Base-by-base conservation (phyloP, 2,113 vertebrate genomes). In the Euleptes europaea region DNA sequence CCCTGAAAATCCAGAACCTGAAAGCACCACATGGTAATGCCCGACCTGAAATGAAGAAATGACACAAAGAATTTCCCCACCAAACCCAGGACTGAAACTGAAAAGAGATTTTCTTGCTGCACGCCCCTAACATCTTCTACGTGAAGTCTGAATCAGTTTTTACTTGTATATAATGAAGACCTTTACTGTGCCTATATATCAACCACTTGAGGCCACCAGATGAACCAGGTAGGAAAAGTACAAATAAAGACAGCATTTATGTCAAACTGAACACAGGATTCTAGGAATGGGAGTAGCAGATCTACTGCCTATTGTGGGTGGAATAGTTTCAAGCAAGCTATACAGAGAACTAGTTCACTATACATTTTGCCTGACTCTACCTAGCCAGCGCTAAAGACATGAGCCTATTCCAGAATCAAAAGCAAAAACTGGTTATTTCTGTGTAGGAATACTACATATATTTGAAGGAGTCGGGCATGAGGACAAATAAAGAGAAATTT, bases 371-470 rank as follows among this genome's bases (percentile, higher is more conserved):
- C 35, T 86, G 31, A 9, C 67, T 63, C 31, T 14, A 5, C 51
- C 47, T 65, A 89, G 44, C 80, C 31, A 82, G 23, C 87, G 49
- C 71, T 57, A 86, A 88, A 86, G 10, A 87, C 77, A 85, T 78
- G 84, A 91, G 78, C 70, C 74, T 15, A 17, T 54, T 57, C 17
- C 80, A 89, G 87, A 91, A 88, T 89, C 89, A 73, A 23, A 89
- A n/a, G n/a, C 66, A 88, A 8, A 73, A 92, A 76, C 60, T 84
- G 88, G 86, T 89, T 86, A 78, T 44, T 88, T 87, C 66, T 1
- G 31, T 28, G 85, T 51, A 88, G 21, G 60, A 82, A 84, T 84
- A 91, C 78, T 85, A 73, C 87, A 78, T 91, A 90, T 78, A 26
- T 63, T 17, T 17, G 70, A 80, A 21, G 84, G 15, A 60, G 10